Percentiles rank a stretch among this genome's conserved stretches.
Conservation (phyloP, 2,113 vertebrate species). For the Hiodon alosoides region DNA sequence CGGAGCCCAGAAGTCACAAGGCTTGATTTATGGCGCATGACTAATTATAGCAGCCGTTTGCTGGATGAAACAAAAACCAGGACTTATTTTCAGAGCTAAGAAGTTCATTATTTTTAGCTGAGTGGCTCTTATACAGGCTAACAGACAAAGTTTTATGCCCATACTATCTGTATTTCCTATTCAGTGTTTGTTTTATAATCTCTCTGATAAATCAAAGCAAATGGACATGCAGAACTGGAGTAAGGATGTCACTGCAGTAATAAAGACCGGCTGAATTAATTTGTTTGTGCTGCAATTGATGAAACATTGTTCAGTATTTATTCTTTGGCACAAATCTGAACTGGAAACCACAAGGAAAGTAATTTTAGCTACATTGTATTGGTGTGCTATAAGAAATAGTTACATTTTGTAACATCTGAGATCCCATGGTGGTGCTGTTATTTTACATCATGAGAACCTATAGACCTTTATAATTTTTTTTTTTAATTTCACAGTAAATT, state of each 20-base stretch:
- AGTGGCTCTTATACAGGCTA: conserved; percentile 50
- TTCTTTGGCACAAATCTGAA: neutral
- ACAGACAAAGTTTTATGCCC: conserved; percentile 39
- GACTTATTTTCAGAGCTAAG: conserved; percentile 75
- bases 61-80: conserved; percentile 82
- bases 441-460: too few relatives aligned
- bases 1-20: conserved; percentile 79
- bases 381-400: too few relatives aligned
- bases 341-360: too few relatives aligned
- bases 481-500: too few relatives aligned
- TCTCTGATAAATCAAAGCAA: conserved; percentile 20
- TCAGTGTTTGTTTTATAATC: conserved; percentile 17
- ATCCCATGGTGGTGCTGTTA: too few relatives aligned
- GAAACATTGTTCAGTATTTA: too few relatives aligned
- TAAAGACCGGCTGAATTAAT: neutral
- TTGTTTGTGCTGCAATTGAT: too few relatives aligned
- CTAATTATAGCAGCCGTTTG: conserved; percentile 83
- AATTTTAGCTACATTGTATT: too few relatives aligned
- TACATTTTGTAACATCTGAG: too few relatives aligned
- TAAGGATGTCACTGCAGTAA: conserved; percentile 10
- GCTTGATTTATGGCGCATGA: conserved; percentile 95
- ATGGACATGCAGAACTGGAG: conserved; percentile 18
- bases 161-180: conserved; percentile 44
- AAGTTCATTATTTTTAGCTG: conserved; percentile 74
- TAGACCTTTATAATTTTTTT: too few relatives aligned